Percentiles rank a stretch among this genome's conserved stretches.
phyloP scores from a whole-genome alignment of 1,140 invertebrate species.

The Drosophila erecta region DNA sequence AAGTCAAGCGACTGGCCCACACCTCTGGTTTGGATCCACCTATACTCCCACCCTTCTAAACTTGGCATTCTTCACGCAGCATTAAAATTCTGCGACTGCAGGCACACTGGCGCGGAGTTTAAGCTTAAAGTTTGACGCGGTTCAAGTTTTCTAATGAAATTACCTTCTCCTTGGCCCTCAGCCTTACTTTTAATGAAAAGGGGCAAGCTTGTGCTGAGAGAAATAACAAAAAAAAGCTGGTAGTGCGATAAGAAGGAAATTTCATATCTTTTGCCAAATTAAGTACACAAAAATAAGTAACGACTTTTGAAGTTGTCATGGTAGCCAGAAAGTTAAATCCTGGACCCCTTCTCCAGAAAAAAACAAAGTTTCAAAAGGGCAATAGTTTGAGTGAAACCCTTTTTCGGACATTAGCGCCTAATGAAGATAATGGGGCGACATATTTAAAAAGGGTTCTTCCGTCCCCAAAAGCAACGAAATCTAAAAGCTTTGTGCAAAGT shows the following conservation, averaged over 20 bases:
- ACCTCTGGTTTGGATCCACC: slow-evolving; percentile 17
- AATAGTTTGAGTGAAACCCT: slow-evolving; percentile 38
- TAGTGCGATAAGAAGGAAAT: slow-evolving; percentile 64
- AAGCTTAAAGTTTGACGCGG: slow-evolving; percentile 83
- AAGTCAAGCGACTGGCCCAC: slow-evolving; percentile 48
- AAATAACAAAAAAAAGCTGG: background rate
- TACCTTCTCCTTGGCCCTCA: slow-evolving; percentile 70
- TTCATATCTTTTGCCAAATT: slow-evolving; percentile 77
- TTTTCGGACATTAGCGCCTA: slow-evolving; percentile 74
- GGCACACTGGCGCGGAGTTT: slow-evolving; percentile 43
- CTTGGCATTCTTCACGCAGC: slow-evolving; percentile 68
- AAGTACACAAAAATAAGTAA: slow-evolving; percentile 83
- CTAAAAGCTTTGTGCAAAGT: slow-evolving; percentile 52
- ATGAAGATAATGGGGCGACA: slow-evolving; percentile 79
- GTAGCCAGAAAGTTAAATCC: slow-evolving; percentile 46
- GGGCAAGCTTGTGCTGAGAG: slow-evolving; percentile 53
- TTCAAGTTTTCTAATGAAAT: slow-evolving; percentile 84
- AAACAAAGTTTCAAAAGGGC: slow-evolving; percentile 39
- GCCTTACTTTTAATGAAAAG: slow-evolving; percentile 67
- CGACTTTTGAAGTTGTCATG: slow-evolving; percentile 82
- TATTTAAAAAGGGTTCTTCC: slow-evolving; percentile 61
- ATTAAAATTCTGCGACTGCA: slow-evolving; percentile 78
- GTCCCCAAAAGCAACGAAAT: slow-evolving; percentile 1
- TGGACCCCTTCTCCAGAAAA: too few relatives aligned
- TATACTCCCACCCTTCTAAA: background rate